Conservation (phyloP, 1,140 invertebrate species). For the Brachionus manjavacas region DNA sequence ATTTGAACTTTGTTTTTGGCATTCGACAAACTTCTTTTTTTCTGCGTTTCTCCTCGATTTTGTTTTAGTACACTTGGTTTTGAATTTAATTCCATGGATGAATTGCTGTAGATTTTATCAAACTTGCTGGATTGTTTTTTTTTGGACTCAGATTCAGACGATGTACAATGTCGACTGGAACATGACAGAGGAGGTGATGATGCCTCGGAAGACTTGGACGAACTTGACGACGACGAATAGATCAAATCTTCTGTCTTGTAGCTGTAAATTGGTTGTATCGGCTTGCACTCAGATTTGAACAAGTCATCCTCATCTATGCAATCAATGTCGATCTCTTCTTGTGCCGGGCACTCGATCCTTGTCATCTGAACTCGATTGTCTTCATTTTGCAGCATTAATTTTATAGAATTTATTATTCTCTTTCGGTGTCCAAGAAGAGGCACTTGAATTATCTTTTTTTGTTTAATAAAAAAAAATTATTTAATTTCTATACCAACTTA, state of each 20-base stretch:
- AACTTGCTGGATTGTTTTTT: neutral
- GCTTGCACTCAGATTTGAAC: neutral
- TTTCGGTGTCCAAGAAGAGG: conserved; percentile 10
- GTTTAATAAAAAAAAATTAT: neutral
- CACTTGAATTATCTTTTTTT: neutral
- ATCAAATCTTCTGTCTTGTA: neutral
- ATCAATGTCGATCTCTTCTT: neutral
- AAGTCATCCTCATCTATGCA: conserved; percentile 2
- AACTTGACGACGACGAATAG: conserved; percentile 15
- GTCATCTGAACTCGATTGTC: neutral
- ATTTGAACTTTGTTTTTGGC: neutral
- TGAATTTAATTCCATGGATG: neutral
- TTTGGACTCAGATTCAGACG: neutral
- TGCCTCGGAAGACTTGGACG: neutral
- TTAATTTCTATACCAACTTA: neutral
- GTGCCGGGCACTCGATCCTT: neutral
- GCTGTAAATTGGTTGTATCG: neutral
- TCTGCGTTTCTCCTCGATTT: neutral
- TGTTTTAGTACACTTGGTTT: neutral
- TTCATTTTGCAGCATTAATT: neutral
- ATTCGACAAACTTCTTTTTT: neutral
- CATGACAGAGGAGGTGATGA: neutral
- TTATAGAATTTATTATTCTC: neutral
- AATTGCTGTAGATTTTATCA: conserved; percentile 25
- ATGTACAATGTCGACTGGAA: neutral